Percentiles rank a stretch among this genome's conserved stretches.
phyloP scores from a whole-genome alignment of 2,888 invertebrate species.

The Lordiphosa fenestrarum region DNA sequence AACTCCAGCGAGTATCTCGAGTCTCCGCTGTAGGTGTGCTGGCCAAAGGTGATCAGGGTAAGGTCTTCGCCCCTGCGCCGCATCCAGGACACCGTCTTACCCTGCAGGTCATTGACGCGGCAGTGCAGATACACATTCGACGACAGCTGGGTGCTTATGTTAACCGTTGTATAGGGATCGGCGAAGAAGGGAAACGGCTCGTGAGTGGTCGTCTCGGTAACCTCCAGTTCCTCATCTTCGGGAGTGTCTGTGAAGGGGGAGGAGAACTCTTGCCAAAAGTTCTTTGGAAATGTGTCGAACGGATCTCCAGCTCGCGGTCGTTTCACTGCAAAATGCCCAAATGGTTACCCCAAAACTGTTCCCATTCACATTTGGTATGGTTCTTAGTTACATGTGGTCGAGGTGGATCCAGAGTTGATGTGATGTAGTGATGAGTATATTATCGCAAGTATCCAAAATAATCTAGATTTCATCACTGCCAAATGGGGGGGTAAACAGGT shows the following conservation, averaged over 20 bases:
- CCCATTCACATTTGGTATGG: not conserved
- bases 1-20: constrained; percentile 86
- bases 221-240: constrained; percentile 78
- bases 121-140: constrained; percentile 85
- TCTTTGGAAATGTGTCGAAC: constrained; percentile 80
- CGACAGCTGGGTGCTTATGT: constrained; percentile 86
- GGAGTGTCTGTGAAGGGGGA: constrained; percentile 80
- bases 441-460: constrained; percentile 79
- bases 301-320: constrained; percentile 80
- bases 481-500: constrained; percentile 18
- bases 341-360: not conserved
- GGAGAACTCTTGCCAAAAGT: constrained; percentile 81
- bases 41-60: constrained; percentile 86
- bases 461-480: constrained; percentile 78
- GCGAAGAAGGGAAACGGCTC: constrained; percentile 88
- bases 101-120: constrained; percentile 85
- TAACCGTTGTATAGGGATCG: constrained; percentile 83
- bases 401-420: constrained; percentile 75
- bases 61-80: constrained; percentile 85
- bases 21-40: constrained; percentile 84
- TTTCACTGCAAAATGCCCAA: constrained; percentile 67
- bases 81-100: constrained; percentile 89
- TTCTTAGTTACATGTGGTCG: constrained; percentile 74
- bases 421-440: constrained; percentile 77
- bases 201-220: constrained; percentile 82